These are phyloP conservation scores for Pelobates fuscus DNA, from an alignment of 2,113 vertebrate species.

Conservation along the genomic window DNA sequence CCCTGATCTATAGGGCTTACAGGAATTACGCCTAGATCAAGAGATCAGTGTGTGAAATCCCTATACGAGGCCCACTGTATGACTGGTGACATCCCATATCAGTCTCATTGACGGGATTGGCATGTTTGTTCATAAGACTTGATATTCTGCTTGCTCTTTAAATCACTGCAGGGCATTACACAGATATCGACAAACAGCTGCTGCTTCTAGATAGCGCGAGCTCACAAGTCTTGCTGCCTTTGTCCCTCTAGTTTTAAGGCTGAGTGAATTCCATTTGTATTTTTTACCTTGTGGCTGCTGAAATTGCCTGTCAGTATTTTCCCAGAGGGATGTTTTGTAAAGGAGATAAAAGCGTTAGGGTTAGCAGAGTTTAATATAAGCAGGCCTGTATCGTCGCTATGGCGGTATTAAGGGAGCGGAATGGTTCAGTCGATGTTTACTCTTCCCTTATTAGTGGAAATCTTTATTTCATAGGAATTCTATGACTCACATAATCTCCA, in stretches of 20 bases:
- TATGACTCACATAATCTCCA: too few relatives aligned
- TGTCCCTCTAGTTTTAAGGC: conserved; percentile 21
- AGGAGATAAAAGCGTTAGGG: conserved; percentile 45
- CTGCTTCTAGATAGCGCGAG: conserved; percentile 28
- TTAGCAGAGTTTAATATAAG: conserved; percentile 42
- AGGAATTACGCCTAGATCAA: conserved; percentile 12
- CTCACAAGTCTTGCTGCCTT: conserved; percentile 10
- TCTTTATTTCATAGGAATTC: too few relatives aligned
- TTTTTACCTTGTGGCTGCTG: conserved; percentile 3
- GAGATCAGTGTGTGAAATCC: conserved; percentile 3
- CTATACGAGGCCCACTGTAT: neutral
- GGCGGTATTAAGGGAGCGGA: neutral
- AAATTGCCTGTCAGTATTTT: conserved; percentile 45
- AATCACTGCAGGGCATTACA: conserved; percentile 32
- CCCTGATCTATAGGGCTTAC: conserved; percentile 34
- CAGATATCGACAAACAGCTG: conserved; percentile 28
- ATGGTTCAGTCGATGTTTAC: neutral
- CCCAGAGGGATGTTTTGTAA: conserved; percentile 41
- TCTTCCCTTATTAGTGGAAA: neutral
- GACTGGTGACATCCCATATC: conserved; percentile 15
- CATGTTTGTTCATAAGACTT: conserved; percentile 35
- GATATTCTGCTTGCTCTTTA: conserved; percentile 21
- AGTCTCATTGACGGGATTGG: conserved; percentile 29
- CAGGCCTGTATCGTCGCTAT: conserved; percentile 29
- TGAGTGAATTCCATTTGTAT: conserved; percentile 18